Conservation (phyloP, 2,888 invertebrate genomes). For the Hermaeophaga mercurialis region DNA sequence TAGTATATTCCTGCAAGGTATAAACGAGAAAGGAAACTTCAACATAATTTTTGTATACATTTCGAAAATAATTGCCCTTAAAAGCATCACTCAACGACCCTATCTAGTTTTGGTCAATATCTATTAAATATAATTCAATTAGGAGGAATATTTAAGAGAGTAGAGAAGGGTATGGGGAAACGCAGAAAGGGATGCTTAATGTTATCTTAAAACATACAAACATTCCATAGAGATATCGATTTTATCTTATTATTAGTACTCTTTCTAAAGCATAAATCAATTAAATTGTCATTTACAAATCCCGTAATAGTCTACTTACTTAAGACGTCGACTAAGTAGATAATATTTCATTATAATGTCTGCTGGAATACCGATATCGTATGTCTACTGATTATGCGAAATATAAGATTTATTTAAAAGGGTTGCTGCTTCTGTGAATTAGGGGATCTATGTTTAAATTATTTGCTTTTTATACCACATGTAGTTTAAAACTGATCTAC, state of each 20-base stretch:
- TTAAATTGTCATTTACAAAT: conserved; percentile 30
- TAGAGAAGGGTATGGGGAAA: conserved; percentile 11
- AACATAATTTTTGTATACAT: too few relatives aligned
- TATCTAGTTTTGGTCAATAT: conserved; percentile 38
- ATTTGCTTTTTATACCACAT: too few relatives aligned
- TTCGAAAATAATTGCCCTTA: conserved; percentile 22
- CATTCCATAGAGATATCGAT: conserved; percentile 12
- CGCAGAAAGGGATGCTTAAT: conserved; percentile 4
- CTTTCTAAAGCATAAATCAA: conserved; percentile 23
- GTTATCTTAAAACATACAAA: conserved; percentile 16
- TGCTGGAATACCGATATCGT: conserved; percentile 25
- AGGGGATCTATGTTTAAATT: background rate
- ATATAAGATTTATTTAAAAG: conserved; percentile 13
- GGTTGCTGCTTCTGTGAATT: conserved; percentile 1
- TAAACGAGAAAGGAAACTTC: too few relatives aligned
- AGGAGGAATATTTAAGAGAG: conserved; percentile 31
- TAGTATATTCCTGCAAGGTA: too few relatives aligned
- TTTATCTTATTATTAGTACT: conserved; percentile 11
- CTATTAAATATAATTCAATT: conserved; percentile 36
- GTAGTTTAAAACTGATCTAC: too few relatives aligned
- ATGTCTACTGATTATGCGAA: conserved; percentile 18
- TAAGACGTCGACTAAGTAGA: conserved; percentile 45
- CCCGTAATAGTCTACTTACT: conserved; percentile 44
- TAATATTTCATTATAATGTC: conserved; percentile 43
- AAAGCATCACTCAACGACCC: conserved; percentile 34